These are phyloP conservation scores for Gobius niger DNA, from an alignment of 2,113 vertebrate species.

Conservation along the genomic window DNA sequence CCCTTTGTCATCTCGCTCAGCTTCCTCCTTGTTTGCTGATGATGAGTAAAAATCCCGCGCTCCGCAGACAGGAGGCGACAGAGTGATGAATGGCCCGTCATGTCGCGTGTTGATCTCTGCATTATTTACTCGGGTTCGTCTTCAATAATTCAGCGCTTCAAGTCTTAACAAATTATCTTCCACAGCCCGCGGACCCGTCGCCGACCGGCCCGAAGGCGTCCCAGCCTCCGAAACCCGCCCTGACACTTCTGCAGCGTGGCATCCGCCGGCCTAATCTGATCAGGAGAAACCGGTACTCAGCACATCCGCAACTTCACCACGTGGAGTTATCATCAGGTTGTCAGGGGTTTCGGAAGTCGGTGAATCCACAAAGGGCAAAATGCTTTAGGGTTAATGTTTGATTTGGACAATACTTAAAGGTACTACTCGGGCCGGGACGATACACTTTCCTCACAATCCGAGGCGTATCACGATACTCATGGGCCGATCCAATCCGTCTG, in stretches of 20 bases:
- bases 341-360: too few species aligned
- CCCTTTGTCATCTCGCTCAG: neutral
- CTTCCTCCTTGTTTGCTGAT: neutral
- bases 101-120: slow-evolving; percentile 88
- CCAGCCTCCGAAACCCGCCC: neutral
- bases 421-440: too few species aligned
- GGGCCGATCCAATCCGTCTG: too few species aligned
- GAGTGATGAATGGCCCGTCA: slow-evolving; percentile 92
- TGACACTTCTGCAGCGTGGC: slow-evolving; percentile 32
- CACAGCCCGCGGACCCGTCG: slow-evolving; percentile 18
- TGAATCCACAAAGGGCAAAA: too few species aligned
- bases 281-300: slow-evolving; percentile 13
- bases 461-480: too few species aligned
- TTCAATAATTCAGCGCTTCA: slow-evolving; percentile 90
- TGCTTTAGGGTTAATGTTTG: too few species aligned
- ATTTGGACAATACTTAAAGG: too few species aligned
- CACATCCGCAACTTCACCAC: slow-evolving; percentile 7
- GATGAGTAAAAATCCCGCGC: neutral
- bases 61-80: slow-evolving; percentile 41
- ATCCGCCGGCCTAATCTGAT: slow-evolving; percentile 36
- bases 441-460: too few species aligned
- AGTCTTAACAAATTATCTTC: slow-evolving; percentile 80
- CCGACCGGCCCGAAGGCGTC: neutral
- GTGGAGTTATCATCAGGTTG: neutral
- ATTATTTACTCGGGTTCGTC: slow-evolving; percentile 90